Conservation (phyloP, 2,888 invertebrate genomes). For the Hydrotaea cyrtoneurina region DNA sequence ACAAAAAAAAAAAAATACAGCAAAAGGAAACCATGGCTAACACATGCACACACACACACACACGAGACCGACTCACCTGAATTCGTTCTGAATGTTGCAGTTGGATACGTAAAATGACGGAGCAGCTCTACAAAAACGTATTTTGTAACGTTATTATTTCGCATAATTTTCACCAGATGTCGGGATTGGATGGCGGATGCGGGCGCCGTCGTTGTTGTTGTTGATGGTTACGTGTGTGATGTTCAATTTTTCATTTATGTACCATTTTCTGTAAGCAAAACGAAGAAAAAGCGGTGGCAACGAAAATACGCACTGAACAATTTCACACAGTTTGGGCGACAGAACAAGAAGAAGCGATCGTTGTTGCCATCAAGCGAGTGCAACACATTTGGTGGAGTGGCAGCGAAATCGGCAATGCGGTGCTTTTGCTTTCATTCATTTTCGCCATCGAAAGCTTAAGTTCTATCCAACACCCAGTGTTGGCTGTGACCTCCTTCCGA, state of each 20-base stretch:
- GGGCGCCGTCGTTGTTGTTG: not conserved
- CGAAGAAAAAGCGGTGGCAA: not conserved
- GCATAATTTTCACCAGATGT: constrained; percentile 59
- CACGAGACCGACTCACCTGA: constrained; percentile 7
- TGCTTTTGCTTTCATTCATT: constrained; percentile 19
- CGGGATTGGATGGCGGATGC: constrained; percentile 1
- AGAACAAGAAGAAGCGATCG: not conserved
- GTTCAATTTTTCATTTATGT: constrained; percentile 47
- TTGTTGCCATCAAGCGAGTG: not conserved
- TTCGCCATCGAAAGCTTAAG: constrained; percentile 40
- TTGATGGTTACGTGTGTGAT: constrained; percentile 37
- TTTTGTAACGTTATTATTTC: constrained; percentile 49
- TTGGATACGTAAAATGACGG: constrained; percentile 11
- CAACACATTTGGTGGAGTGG: constrained; percentile 17
- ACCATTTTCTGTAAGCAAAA: constrained; percentile 5
- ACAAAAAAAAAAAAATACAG: constrained; percentile 21
- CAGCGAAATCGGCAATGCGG: constrained; percentile 41
- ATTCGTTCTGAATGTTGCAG: not conserved
- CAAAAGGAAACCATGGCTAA: constrained; percentile 25
- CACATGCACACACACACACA: constrained; percentile 4
- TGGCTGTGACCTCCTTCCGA: not conserved
- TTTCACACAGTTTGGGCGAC: not conserved
- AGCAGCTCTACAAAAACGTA: constrained; percentile 17
- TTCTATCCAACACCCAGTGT: too few species aligned
- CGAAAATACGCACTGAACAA: too few species aligned